A percentile compares a stretch with the other conserved stretches of the same genome.
Conservation (phyloP, 2,888 invertebrate genomes). For the Molanna angustata region DNA sequence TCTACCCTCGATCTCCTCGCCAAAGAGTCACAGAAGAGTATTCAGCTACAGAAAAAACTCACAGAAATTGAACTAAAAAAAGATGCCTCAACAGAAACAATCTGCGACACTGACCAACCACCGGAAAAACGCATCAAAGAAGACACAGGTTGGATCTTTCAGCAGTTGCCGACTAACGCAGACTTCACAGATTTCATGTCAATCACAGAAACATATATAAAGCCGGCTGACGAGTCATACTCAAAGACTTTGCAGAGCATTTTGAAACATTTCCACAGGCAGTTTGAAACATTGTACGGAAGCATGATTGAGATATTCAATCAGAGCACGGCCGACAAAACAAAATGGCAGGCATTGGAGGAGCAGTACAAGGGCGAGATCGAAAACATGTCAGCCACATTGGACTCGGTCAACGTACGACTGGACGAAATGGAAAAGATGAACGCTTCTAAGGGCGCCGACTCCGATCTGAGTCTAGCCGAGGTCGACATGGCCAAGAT, state of each 20-base stretch:
- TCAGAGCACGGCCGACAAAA: conserved; percentile 45
- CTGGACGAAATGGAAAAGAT: conserved; percentile 34
- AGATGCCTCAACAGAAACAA: no score
- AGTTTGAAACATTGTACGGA: conserved; percentile 47
- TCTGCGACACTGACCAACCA: no score
- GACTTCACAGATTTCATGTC: conserved; percentile 17
- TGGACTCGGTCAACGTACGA: conserved; percentile 37
- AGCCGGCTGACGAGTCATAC: conserved; percentile 18
- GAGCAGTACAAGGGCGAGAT: conserved; percentile 49
- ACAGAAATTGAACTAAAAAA: background rate
- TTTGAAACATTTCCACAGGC: conserved; percentile 44
- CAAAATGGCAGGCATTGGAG: conserved; percentile 48
- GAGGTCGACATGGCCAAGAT: conserved; percentile 36
- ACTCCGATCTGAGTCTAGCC: conserved; percentile 31
- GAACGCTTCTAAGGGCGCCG: conserved; percentile 33
- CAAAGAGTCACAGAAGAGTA: conserved; percentile 44
- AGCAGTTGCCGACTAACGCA: no score
- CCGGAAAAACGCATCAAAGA: no score
- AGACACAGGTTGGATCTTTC: no score
- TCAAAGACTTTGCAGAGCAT: conserved; percentile 20
- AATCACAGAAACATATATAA: conserved; percentile 18
- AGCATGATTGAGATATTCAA: conserved; percentile 49
- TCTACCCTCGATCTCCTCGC: conserved; percentile 44
- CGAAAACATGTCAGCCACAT: conserved; percentile 40
- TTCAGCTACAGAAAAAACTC: conserved; percentile 41